A percentile compares a stretch with the other conserved stretches of the same genome.
Conservation (phyloP, 2,113 vertebrate genomes). For the Ailuropoda melanoleuca region DNA sequence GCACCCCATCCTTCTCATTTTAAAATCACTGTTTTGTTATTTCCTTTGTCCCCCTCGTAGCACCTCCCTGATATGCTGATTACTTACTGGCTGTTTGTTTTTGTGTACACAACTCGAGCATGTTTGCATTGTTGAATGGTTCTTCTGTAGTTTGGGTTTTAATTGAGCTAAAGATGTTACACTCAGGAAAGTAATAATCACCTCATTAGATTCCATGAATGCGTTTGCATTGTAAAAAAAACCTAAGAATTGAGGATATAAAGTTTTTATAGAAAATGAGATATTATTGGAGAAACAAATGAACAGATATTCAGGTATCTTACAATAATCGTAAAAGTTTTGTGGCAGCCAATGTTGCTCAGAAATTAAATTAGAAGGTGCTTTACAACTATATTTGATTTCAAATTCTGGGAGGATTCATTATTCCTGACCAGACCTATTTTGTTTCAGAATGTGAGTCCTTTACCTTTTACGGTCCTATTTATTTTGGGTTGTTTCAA, state of each 20-base stretch:
- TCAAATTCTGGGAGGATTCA: neutral
- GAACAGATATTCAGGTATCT: neutral
- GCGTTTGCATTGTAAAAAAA: conserved; percentile 27
- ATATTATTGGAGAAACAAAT: neutral
- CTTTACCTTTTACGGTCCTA: neutral
- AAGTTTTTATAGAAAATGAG: neutral
- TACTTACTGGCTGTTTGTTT: conserved; percentile 55
- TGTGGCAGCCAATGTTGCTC: neutral
- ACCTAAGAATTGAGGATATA: neutral
- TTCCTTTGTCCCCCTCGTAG: neutral
- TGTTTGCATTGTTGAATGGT: conserved; percentile 55
- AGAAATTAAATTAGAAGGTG: conserved; percentile 6
- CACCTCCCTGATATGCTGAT: conserved; percentile 51
- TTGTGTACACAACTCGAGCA: conserved; percentile 38
- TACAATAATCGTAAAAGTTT: neutral
- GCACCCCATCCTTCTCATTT: neutral
- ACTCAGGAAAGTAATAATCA: conserved; percentile 42
- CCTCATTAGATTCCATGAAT: conserved; percentile 29
- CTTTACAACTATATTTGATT: neutral
- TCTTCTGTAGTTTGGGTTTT: conserved; percentile 6
- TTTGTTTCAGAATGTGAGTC: neutral
- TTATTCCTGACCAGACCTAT: neutral
- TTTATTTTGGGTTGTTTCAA: neutral
- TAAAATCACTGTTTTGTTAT: conserved; percentile 40
- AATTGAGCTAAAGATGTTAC: conserved; percentile 58